Percentiles rank a stretch among this genome's conserved stretches.
phyloP scores from a whole-genome alignment of 1,140 invertebrate species.

The Papilio dardanus region DNA sequence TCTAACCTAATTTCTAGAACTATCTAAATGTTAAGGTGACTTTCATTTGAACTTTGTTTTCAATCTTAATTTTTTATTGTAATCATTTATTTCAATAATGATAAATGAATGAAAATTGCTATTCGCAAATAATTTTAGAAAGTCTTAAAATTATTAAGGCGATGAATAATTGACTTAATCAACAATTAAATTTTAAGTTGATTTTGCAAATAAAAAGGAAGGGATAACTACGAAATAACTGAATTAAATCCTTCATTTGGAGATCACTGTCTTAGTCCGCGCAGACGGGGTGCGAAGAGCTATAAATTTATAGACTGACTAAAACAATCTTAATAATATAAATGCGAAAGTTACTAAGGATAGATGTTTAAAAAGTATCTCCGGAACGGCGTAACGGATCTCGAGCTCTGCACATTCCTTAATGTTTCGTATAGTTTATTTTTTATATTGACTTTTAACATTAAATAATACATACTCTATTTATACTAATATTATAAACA shows the following conservation, averaged over 20 bases:
- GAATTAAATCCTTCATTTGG: constrained; percentile 74
- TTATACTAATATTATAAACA: no score
- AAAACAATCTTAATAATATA: neutral
- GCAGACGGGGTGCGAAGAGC: constrained; percentile 46
- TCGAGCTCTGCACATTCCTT: no score
- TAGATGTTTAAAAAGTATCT: no score
- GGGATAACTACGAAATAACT: constrained; percentile 54
- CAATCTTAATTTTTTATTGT: neutral
- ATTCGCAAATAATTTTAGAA: neutral
- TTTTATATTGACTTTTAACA: no score
- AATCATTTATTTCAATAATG: neutral
- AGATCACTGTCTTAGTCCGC: constrained; percentile 65
- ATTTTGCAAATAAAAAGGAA: constrained; percentile 43
- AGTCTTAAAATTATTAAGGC: constrained; percentile 8
- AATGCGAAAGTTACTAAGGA: no score
- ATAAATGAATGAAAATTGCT: neutral
- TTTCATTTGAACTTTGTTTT: neutral
- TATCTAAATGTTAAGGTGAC: no score
- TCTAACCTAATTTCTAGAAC: no score
- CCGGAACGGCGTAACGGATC: no score
- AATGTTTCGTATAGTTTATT: no score
- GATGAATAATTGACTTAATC: constrained; percentile 29
- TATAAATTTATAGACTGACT: constrained; percentile 43
- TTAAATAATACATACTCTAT: no score
- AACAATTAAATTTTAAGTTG: constrained; percentile 32